A percentile compares a stretch with the other conserved stretches of the same genome.
phyloP scores from a whole-genome alignment of 2,113 vertebrate species.

The Morone saxatilis region DNA sequence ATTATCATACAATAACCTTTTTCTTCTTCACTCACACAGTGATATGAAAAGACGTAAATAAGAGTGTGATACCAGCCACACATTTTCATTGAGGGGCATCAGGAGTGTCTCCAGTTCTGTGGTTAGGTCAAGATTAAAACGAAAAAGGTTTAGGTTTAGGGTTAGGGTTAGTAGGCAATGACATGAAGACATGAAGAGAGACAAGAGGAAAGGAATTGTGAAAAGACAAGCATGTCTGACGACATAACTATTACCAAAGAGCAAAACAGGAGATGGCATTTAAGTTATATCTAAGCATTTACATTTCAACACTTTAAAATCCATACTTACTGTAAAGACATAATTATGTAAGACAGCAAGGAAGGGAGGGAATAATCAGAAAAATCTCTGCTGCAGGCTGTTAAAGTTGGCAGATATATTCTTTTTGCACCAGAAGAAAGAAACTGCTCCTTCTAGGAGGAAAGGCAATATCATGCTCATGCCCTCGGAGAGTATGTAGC shows the following conservation, averaged over 20 bases:
- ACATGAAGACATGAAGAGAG: not conserved
- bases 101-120: not conserved
- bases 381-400: conserved; percentile 41
- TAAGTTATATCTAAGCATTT: conserved; percentile 12
- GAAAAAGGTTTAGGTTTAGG: too few relatives aligned
- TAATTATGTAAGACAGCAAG: conserved; percentile 31
- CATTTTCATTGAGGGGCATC: not conserved
- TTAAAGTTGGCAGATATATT: conserved; percentile 11
- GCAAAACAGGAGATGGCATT: not conserved
- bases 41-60: not conserved
- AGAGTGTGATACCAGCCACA: not conserved
- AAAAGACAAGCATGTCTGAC: not conserved
- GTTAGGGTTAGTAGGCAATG: not conserved
- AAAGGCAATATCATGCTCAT: conserved; percentile 58
- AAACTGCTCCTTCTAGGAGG: not conserved
- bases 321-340: not conserved
- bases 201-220: not conserved
- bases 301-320: not conserved
- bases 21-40: not conserved
- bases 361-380: conserved; percentile 28
- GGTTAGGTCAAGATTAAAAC: too few relatives aligned
- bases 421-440: conserved; percentile 1
- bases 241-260: not conserved
- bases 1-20: too few relatives aligned
- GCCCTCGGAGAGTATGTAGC: conserved; percentile 23